Conservation (phyloP, 2,797 vertebrate genomes). For the Protosalanx chinensis region DNA sequence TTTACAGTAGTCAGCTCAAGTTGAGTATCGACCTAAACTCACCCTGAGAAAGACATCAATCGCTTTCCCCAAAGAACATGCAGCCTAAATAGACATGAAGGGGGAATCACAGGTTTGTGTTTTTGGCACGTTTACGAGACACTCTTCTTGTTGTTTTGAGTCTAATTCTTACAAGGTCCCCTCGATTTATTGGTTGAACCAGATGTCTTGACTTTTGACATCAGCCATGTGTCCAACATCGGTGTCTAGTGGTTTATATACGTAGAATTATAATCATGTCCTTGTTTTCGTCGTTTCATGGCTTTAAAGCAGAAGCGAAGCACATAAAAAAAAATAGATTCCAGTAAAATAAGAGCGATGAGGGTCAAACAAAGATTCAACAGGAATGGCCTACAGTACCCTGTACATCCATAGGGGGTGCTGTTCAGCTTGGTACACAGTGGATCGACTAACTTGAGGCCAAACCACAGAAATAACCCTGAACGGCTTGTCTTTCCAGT, state of each 20-base stretch:
- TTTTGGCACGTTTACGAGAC: slow-evolving; percentile 68
- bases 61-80: slow-evolving; percentile 44
- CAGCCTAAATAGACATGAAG: slow-evolving; percentile 28
- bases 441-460: slow-evolving; percentile 61
- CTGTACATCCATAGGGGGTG: slow-evolving; percentile 52
- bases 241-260: slow-evolving; percentile 26
- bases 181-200: neutral
- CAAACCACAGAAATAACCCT: slow-evolving; percentile 47
- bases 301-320: slow-evolving; percentile 60
- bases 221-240: neutral
- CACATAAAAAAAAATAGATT: slow-evolving; percentile 59
- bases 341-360: slow-evolving; percentile 57
- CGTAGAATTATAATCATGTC: slow-evolving; percentile 19
- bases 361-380: slow-evolving; percentile 48
- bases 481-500: slow-evolving; percentile 46
- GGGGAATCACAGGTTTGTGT: slow-evolving; percentile 11
- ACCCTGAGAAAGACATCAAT: slow-evolving; percentile 62
- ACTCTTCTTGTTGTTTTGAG: slow-evolving; percentile 11
- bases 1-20: slow-evolving; percentile 60
- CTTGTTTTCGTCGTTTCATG: slow-evolving; percentile 45
- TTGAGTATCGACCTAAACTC: slow-evolving; percentile 55
- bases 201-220: slow-evolving; percentile 8
- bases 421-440: slow-evolving; percentile 64
- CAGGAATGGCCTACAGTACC: slow-evolving; percentile 32
- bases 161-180: neutral